phyloP scores from a whole-genome alignment of 2,888 invertebrate genomes.

The Ormyrus nitidulus region DNA sequence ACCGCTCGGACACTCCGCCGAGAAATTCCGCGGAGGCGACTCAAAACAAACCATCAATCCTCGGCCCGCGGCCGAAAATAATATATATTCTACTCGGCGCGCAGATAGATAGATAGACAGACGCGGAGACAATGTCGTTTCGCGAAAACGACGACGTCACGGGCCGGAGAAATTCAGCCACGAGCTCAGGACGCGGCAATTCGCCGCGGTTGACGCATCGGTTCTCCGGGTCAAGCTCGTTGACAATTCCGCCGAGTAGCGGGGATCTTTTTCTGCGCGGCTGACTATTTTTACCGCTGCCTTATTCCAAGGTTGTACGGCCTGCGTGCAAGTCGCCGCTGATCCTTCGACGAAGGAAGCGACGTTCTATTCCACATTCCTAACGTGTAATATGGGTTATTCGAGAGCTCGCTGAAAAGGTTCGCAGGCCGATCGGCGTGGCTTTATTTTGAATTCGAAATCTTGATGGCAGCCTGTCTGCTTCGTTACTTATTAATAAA shows the following conservation, averaged over 20 bases:
- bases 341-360: too few species aligned
- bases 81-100: too few species aligned
- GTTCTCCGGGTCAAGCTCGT: conserved; percentile 10
- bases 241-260: conserved; percentile 11
- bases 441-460: too few species aligned
- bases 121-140: too few species aligned
- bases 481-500: too few species aligned
- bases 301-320: not conserved
- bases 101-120: too few species aligned
- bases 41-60: too few species aligned
- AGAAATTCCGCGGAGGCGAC: too few species aligned
- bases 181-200: conserved; percentile 14
- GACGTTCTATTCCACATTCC: too few species aligned
- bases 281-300: not conserved
- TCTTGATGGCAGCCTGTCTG: too few species aligned
- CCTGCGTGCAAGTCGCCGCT: too few species aligned
- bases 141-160: not conserved
- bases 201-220: conserved; percentile 20
- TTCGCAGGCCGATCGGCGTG: not conserved
- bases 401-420: not conserved
- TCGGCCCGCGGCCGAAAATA: not conserved
- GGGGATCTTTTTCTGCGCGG: not conserved
- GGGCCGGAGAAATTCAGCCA: conserved; percentile 10
- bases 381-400: not conserved
- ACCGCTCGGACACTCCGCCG: too few species aligned